phyloP scores from a whole-genome alignment of 23 tunicate genomes.

The Phallusia fumigata region DNA sequence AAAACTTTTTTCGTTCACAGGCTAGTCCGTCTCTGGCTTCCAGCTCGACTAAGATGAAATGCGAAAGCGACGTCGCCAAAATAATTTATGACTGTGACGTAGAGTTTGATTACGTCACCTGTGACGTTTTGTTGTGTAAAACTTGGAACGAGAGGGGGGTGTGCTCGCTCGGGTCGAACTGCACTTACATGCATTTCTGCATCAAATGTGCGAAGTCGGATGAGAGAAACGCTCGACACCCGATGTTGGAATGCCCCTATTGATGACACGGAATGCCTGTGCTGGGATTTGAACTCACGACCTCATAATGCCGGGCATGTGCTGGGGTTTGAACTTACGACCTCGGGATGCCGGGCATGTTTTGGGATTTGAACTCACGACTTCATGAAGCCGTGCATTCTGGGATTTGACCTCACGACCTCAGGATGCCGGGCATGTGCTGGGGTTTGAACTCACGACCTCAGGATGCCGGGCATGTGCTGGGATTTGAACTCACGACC shows the following conservation, averaged over 20 bases:
- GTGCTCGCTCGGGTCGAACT: constrained; percentile 11
- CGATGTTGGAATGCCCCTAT: constrained; percentile 38
- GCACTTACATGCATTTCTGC: constrained; percentile 29
- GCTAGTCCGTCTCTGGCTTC: not conserved
- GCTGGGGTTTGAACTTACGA: too few relatives aligned
- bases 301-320: too few relatives aligned
- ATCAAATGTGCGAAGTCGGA: constrained; percentile 10
- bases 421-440: too few relatives aligned
- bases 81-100: constrained; percentile 17
- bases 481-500: too few relatives aligned
- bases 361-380: too few relatives aligned
- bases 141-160: constrained; percentile 40
- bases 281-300: too few relatives aligned
- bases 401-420: too few relatives aligned
- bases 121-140: constrained; percentile 26
- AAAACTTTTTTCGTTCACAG: not conserved
- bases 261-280: not conserved
- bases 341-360: too few relatives aligned
- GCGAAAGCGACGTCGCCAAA: constrained; percentile 20
- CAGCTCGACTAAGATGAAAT: not conserved
- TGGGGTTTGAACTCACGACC: too few relatives aligned
- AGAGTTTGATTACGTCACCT: constrained; percentile 20
- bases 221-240: constrained; percentile 9
- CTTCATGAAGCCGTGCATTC: too few relatives aligned
- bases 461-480: too few relatives aligned